These are phyloP conservation scores for Sinopyrophorus schimmeli DNA, from an alignment of 2,888 invertebrate species.

Conservation along the genomic window DNA sequence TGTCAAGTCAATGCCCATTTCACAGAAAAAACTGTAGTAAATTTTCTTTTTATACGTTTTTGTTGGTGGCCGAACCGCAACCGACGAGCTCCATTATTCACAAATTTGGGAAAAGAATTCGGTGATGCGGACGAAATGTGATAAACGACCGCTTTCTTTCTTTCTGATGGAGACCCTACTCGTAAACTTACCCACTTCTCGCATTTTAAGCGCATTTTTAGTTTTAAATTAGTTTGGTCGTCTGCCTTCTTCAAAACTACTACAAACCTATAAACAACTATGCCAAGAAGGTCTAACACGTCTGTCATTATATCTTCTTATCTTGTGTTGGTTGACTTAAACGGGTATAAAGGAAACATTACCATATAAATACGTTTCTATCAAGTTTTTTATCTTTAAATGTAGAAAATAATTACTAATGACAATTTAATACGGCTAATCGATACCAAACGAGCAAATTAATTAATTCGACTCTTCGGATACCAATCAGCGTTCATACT, in stretches of 20 bases:
- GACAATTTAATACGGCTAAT: no score
- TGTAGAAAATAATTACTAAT: no score
- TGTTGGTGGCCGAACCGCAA: constrained; percentile 46
- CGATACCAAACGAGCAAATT: no score
- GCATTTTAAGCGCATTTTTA: constrained; percentile 29
- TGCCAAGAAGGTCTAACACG: constrained; percentile 11
- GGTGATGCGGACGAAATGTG: constrained; percentile 49
- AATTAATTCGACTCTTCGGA: no score
- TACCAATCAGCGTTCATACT: no score
- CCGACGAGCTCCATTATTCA: constrained; percentile 49
- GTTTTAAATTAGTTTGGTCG: constrained; percentile 30
- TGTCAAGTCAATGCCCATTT: constrained; percentile 48
- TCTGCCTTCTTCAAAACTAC: constrained; percentile 25
- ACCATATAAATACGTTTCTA: constrained; percentile 11
- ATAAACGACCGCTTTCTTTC: constrained; percentile 47
- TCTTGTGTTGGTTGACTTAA: no score
- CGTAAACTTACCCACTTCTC: constrained; percentile 32
- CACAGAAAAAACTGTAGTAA: constrained; percentile 50
- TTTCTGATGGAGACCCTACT: constrained; percentile 32
- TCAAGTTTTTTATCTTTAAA: constrained; percentile 10
- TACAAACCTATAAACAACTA: constrained; percentile 14
- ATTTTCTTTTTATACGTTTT: constrained; percentile 50
- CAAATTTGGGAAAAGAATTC: constrained; percentile 49
- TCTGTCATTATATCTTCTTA: neutral
- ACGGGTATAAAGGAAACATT: constrained; percentile 15